A percentile compares a stretch with the other conserved stretches of the same genome.
Conservation (phyloP, 53 echinoderm and acorn worm species). For the Pentamera pediparva region DNA sequence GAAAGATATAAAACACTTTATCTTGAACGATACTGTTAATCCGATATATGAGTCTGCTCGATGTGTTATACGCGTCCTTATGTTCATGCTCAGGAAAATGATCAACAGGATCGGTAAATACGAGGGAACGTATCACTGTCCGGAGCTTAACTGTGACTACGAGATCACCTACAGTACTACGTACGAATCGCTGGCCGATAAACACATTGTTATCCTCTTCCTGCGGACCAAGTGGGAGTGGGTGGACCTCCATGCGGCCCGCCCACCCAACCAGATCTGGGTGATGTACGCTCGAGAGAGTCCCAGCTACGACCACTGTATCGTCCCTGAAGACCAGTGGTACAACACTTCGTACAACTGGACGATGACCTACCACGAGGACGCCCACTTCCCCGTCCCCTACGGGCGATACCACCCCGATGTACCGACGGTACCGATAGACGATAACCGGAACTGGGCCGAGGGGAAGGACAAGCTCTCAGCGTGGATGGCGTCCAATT, state of each 20-base stretch:
- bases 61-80: constrained; percentile 12
- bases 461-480: constrained; percentile 37
- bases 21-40: constrained; percentile 16
- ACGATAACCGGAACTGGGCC: constrained; percentile 21
- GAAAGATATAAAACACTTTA: constrained; percentile 13
- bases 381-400: constrained; percentile 8
- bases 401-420: constrained; percentile 18
- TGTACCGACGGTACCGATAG: background rate
- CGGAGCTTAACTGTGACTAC: constrained; percentile 7
- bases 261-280: constrained; percentile 27
- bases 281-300: constrained; percentile 24
- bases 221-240: constrained; percentile 29
- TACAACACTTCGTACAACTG: constrained; percentile 37
- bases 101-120: background rate
- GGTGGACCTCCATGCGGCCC: constrained; percentile 14
- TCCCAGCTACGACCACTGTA: constrained; percentile 26
- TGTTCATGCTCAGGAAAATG: constrained; percentile 12
- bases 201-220: constrained; percentile 20
- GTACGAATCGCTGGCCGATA: constrained; percentile 5
- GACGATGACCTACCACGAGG: constrained; percentile 36
- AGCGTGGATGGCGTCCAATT: constrained; percentile 67
- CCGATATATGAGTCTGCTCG: constrained; percentile 11
- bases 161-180: constrained; percentile 15
- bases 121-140: constrained; percentile 29
- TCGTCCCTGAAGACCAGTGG: constrained; percentile 17